Evolutionary conservation across 2,888 invertebrate species (phyloP), one percentile per base, ranked within the genome.

Genomic region (Lepidochitona cinerea): DNA sequence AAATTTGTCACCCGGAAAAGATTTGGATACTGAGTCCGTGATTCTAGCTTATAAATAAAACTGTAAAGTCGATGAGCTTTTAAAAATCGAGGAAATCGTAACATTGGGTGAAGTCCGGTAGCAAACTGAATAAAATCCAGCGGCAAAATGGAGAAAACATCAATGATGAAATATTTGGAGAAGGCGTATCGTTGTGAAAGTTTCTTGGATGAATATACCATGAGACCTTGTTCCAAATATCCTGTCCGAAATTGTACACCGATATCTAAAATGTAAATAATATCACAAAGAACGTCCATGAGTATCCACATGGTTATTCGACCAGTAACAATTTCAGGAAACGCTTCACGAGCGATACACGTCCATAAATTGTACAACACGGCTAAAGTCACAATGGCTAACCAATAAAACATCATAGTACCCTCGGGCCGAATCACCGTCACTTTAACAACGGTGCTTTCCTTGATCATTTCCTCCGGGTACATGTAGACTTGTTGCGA

Each of bases 281-380:
- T 88, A 92, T 98, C 98, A 87, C 95, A 95, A 85, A 97, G 92
- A 74, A 94, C 94, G 92, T 98, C 98, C 14, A 87, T 78, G 9
- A 82, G 77, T 26, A 86, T 82, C 90, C 90, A 90, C 49, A 84
- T 78, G 0, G 73, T 67, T 26, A 81, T 78, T 70, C 85, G 83
- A 5, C 84, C 84, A 5, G 79, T 64, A 74, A 95, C 95, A 78
- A 98, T 93, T 90, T 97, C 97, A 29, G 97, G 96, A 91, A 98
- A 95, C 89, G 97, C 97, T 91, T 98, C 96, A 70, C 98, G 93
- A 65, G 97, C 97, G 84, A 98, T 98, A 79, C 97, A 93, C 37
- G 97, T 96, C 98, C 98, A 98, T 81, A 97, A 93, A 92, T 98
- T 98, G 92, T 98, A 98, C 76, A 98, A 93, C 83, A 97, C 96